phyloP scores from a whole-genome alignment of 2,113 vertebrate genomes.

The Takifugu flavidus region DNA sequence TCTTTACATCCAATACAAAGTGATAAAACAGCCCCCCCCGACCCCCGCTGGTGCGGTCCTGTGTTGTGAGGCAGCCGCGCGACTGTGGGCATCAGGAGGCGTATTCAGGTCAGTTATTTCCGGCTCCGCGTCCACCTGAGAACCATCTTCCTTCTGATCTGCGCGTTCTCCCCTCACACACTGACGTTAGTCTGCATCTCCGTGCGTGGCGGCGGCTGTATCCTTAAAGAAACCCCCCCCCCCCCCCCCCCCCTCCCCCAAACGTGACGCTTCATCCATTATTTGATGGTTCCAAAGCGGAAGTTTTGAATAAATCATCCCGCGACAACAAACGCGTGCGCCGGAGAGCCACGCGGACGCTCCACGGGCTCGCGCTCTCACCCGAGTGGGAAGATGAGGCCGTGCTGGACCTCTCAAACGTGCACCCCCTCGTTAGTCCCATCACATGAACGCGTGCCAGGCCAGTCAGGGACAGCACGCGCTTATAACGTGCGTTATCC shows the following conservation, averaged over 20 bases:
- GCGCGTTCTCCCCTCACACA: background rate
- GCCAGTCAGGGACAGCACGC: conserved; percentile 21
- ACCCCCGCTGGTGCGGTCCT: conserved; percentile 44
- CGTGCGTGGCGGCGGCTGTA: background rate
- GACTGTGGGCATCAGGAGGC: conserved; percentile 30
- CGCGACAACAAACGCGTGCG: conserved; percentile 10
- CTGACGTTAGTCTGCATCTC: background rate
- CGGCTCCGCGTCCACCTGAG: conserved; percentile 36
- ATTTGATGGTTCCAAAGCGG: background rate
- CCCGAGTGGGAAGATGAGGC: background rate
- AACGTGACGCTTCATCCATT: background rate
- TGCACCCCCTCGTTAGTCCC: conserved; percentile 4
- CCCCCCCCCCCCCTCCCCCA: background rate
- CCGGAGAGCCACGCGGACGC: background rate
- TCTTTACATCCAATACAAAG: conserved; percentile 42
- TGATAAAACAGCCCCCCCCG: conserved; percentile 17
- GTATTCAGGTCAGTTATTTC: conserved; percentile 52
- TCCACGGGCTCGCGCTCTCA: background rate
- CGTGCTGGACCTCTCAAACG: conserved; percentile 1
- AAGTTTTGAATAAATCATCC: conserved; percentile 1
- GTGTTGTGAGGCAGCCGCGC: conserved; percentile 30
- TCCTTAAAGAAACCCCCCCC: background rate
- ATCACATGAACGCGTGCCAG: conserved; percentile 3
- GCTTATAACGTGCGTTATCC: background rate
- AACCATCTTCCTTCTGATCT: conserved; percentile 21